phyloP scores from a whole-genome alignment of 2,797 vertebrate species.

The Lateolabrax maculatus region DNA sequence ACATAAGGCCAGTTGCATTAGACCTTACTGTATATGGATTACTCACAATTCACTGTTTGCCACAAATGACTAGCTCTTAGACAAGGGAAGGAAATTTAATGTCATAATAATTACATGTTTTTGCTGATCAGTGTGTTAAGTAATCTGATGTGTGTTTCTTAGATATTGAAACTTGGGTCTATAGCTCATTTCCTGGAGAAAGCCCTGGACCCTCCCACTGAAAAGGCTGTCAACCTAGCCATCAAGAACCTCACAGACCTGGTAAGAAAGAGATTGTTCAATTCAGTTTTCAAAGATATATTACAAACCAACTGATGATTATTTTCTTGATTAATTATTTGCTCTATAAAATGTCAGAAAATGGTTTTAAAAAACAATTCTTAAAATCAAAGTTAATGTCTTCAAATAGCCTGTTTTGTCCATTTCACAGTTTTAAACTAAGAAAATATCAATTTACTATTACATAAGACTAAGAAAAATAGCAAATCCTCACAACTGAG shows the following conservation, averaged over 20 bases:
- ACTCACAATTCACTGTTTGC: not conserved
- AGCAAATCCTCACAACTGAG: not conserved
- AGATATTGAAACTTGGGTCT: slow-evolving; percentile 95
- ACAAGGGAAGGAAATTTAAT: not conserved
- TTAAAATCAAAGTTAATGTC: not conserved
- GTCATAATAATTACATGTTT: not conserved
- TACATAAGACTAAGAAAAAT: not conserved
- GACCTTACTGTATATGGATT: not conserved
- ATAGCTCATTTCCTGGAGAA: slow-evolving; percentile 93
- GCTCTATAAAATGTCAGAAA: not conserved
- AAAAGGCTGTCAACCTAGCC: slow-evolving; percentile 89
- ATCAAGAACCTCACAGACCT: slow-evolving; percentile 94
- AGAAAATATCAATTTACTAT: not conserved
- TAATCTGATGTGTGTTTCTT: not conserved
- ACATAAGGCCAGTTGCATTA: not conserved
- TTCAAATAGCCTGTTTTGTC: not conserved
- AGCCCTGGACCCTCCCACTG: slow-evolving; percentile 92
- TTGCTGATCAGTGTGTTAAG: slow-evolving; percentile 14
- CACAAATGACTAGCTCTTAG: not conserved
- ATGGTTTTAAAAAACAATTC: not conserved
- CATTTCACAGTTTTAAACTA: not conserved
- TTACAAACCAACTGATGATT: not conserved
- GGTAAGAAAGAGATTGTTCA: slow-evolving; percentile 81
- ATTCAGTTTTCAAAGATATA: no score
- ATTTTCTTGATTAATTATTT: not conserved